These are phyloP conservation scores for Melanotaenia boesemani DNA, from an alignment of 2,797 vertebrate species.

Conservation along the genomic window DNA sequence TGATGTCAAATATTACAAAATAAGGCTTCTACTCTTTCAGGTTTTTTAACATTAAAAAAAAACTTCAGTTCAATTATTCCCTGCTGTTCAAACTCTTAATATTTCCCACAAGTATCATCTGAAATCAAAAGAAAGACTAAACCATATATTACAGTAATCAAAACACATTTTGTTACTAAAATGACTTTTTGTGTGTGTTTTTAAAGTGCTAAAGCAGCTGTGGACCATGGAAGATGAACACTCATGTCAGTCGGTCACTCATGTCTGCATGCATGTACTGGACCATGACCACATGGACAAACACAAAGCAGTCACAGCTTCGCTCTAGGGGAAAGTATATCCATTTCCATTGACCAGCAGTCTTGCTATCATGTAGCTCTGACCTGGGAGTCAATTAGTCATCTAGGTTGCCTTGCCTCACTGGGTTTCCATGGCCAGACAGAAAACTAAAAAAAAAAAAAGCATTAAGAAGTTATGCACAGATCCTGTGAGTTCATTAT, in stretches of 20 bases:
- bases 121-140: constrained; percentile 37
- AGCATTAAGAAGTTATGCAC: constrained; percentile 29
- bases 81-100: constrained; percentile 32
- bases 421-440: constrained; percentile 65
- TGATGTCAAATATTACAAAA: constrained; percentile 41
- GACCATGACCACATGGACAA: constrained; percentile 48
- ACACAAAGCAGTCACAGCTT: constrained; percentile 56
- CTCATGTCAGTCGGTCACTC: background rate
- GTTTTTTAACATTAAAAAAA: constrained; percentile 11
- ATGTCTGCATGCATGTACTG: constrained; percentile 29
- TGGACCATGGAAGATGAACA: constrained; percentile 29
- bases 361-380: constrained; percentile 72
- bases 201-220: constrained; percentile 34
- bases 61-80: constrained; percentile 16
- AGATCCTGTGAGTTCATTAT: constrained; percentile 37
- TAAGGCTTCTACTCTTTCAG: background rate
- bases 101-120: constrained; percentile 21
- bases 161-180: constrained; percentile 40
- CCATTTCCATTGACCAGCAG: constrained; percentile 71
- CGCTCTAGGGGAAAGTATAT: constrained; percentile 73
- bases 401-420: constrained; percentile 63
- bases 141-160: constrained; percentile 22
- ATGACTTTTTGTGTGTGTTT: constrained; percentile 34
- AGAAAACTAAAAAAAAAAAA: constrained; percentile 18
- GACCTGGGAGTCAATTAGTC: constrained; percentile 74